Evolutionary conservation across 1,140 invertebrate genomes (phyloP).

Genomic region (Stegodyphus mimosarum): DNA sequence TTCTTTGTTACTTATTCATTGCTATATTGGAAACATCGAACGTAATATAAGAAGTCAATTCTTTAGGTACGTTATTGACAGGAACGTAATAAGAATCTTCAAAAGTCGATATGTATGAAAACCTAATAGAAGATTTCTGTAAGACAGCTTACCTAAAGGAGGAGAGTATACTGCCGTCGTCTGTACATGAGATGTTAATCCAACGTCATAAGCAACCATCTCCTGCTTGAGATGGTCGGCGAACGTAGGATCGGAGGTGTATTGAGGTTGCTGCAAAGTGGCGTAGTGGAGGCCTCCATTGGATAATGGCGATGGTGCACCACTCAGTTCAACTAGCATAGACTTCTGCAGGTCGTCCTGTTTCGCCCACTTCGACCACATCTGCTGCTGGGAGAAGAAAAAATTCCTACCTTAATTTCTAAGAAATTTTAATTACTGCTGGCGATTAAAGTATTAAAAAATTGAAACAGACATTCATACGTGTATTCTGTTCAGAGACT

Average conservation of each 20-base stretch:
- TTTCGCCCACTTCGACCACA: slow-evolving; percentile 64
- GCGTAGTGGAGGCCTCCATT: slow-evolving; percentile 49
- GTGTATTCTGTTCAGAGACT: too few relatives aligned
- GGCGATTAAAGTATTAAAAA: too few relatives aligned
- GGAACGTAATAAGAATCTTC: too few relatives aligned
- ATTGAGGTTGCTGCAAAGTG: slow-evolving; percentile 46
- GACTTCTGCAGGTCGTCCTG: slow-evolving; percentile 58
- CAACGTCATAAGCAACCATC: slow-evolving; percentile 71
- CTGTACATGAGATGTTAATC: slow-evolving; percentile 78
- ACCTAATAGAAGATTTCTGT: background rate
- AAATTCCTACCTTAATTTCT: too few relatives aligned
- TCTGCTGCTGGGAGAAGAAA: slow-evolving; percentile 41
- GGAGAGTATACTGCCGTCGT: slow-evolving; percentile 80
- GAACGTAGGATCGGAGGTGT: slow-evolving; percentile 20
- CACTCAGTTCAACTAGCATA: slow-evolving; percentile 48
- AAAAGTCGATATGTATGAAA: background rate
- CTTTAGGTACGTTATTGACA: too few relatives aligned
- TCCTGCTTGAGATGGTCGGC: slow-evolving; percentile 61
- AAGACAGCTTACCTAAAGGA: slow-evolving; percentile 73
- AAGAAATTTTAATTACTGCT: too few relatives aligned
- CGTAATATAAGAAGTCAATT: background rate
- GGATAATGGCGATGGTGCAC: slow-evolving; percentile 48
- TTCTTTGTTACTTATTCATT: too few relatives aligned
- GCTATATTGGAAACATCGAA: too few relatives aligned
- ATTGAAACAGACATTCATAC: too few relatives aligned